Conservation (phyloP, 2,888 invertebrate genomes). For the Hypomecis punctinalis region DNA sequence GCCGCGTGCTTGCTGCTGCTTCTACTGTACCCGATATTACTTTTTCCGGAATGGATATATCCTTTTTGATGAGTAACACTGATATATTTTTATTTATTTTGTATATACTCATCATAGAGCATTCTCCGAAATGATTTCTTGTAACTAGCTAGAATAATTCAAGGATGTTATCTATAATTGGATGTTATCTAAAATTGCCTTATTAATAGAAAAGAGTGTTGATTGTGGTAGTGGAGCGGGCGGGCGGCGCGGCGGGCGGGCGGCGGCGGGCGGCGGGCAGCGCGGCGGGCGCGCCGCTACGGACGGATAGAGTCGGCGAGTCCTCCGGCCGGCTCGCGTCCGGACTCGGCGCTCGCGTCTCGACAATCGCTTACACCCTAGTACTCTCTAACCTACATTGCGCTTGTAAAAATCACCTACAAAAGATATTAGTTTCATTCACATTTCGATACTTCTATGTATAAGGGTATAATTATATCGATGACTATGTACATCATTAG, state of each 20-base stretch:
- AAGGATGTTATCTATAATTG: no score
- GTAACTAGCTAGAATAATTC: no score
- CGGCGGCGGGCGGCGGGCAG: conserved; percentile 45
- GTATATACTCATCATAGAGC: no score
- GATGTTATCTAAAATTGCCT: no score
- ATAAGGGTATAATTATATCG: conserved; percentile 82
- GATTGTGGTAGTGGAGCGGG: neutral
- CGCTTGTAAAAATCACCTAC: conserved; percentile 86
- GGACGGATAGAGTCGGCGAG: conserved; percentile 83
- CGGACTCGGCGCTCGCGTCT: conserved; percentile 72
- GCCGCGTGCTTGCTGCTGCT: conserved; percentile 10
- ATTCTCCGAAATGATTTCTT: no score
- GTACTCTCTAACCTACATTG: conserved; percentile 81
- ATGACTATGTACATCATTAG: conserved; percentile 78
- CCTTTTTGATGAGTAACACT: neutral
- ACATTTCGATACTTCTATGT: conserved; percentile 82
- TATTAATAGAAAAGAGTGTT: no score
- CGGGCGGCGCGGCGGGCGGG: conserved; percentile 34
- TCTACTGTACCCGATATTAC: neutral
- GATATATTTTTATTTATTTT: no score
- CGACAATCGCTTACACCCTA: conserved; percentile 77
- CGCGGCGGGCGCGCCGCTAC: conserved; percentile 71
- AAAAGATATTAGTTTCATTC: conserved; percentile 86
- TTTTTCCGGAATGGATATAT: neutral
- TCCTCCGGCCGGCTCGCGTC: conserved; percentile 72